Evolutionary conservation across 2,797 vertebrate genomes (phyloP).

Genomic region (Petrocephalus schoutedeni): DNA sequence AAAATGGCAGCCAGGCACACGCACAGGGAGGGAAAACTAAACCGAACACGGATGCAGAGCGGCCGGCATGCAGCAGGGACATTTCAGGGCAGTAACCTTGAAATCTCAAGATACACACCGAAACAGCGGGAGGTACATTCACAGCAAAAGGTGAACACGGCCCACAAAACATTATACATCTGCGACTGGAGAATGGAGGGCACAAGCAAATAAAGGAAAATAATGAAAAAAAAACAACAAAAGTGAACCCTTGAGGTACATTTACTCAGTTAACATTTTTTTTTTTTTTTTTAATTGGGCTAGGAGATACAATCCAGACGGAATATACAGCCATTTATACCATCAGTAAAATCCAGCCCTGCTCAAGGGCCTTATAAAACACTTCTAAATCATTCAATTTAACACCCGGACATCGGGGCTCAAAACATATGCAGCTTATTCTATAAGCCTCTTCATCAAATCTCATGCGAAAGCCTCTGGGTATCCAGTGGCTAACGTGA

Average conservation of each 20-base stretch:
- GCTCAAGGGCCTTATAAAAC: conserved; percentile 49
- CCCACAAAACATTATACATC: not conserved
- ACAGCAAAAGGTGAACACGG: not conserved
- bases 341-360: not conserved
- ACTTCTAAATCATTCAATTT: conserved; percentile 79
- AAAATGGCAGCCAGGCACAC: conserved; percentile 46
- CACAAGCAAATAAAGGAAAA: not conserved
- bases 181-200: not conserved
- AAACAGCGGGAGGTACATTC: not conserved
- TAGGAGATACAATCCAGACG: not conserved
- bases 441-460: conserved; percentile 39
- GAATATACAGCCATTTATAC: not conserved
- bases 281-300: not conserved
- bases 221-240: not conserved
- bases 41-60: conserved; percentile 46
- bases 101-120: not conserved
- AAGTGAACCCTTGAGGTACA: not conserved
- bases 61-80: conserved; percentile 30
- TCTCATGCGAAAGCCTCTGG: not conserved
- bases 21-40: conserved; percentile 22
- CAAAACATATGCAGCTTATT: conserved; percentile 19
- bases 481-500: not conserved
- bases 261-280: not conserved
- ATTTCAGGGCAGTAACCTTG: not conserved
- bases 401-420: conserved; percentile 38